phyloP scores from a whole-genome alignment of 2,113 vertebrate species.

The Montifringilla adamsi region DNA sequence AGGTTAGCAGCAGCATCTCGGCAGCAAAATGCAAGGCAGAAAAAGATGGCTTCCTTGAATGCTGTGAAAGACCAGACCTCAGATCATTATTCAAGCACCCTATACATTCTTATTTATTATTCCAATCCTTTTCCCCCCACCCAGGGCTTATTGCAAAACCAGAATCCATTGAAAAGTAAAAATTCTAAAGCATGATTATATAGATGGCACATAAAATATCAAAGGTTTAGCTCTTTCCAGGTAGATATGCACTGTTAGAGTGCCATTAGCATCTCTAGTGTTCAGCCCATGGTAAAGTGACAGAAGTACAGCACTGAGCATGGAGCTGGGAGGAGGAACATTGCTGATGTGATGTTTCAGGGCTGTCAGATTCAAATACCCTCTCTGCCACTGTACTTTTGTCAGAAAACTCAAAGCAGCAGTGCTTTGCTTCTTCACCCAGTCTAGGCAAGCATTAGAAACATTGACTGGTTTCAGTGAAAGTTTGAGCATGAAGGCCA shows the following conservation, averaged over 20 bases:
- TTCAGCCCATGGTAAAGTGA: background rate
- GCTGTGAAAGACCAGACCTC: background rate
- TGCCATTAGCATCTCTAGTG: rapidly evolving
- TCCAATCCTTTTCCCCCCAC: background rate
- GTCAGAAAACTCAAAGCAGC: background rate
- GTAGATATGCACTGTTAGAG: too few species aligned
- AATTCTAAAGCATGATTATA: background rate
- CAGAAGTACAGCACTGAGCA: background rate
- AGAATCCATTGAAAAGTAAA: background rate
- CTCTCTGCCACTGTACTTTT: background rate
- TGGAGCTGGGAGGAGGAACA: background rate
- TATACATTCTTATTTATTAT: slow-evolving; percentile 13
- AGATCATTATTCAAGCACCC: background rate
- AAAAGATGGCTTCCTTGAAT: slow-evolving; percentile 32
- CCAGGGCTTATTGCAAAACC: background rate
- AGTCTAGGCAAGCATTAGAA: background rate
- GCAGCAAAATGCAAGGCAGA: slow-evolving; percentile 28
- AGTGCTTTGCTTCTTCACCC: background rate
- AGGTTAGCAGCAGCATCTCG: slow-evolving; percentile 55
- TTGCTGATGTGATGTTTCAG: background rate
- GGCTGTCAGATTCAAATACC: background rate
- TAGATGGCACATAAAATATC: background rate
- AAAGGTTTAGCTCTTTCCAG: background rate
- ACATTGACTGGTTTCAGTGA: background rate
- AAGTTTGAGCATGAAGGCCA: background rate